These are phyloP conservation scores for Mactromeris polynyma DNA, from an alignment of 2,888 invertebrate genomes.

Conservation along the genomic window DNA sequence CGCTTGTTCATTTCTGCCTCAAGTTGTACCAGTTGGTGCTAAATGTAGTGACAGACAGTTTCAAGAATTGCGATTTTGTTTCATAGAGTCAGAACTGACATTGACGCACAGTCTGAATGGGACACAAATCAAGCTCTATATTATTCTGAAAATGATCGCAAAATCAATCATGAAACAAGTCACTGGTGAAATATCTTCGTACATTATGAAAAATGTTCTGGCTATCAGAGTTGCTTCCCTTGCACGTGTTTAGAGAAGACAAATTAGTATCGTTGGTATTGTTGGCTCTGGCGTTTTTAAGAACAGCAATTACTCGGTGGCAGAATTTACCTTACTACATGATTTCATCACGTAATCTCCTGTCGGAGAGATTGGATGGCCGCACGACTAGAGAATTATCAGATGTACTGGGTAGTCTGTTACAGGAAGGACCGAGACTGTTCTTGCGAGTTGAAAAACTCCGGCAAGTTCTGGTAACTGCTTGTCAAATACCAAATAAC, in stretches of 20 bases:
- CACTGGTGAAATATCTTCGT: neutral
- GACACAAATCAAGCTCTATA: conserved; percentile 3
- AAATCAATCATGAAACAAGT: neutral
- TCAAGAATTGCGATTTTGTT: conserved; percentile 1
- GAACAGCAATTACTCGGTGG: neutral
- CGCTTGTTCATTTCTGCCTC: neutral
- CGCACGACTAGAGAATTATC: neutral
- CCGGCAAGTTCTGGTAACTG: neutral
- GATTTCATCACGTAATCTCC: neutral
- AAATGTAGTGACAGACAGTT: conserved; percentile 1
- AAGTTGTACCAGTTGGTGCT: conserved; percentile 8
- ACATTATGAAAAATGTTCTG: too few species aligned
- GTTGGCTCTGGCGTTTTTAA: neutral
- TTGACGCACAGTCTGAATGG: too few species aligned
- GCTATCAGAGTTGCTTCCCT: neutral
- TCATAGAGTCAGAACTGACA: neutral
- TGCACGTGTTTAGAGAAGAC: neutral
- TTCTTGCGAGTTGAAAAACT: too few species aligned
- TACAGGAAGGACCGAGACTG: neutral
- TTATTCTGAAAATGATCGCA: neutral
- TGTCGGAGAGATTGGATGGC: neutral
- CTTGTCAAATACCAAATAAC: neutral
- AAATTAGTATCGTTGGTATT: neutral
- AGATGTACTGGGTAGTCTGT: neutral
- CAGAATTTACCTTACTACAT: conserved; percentile 11